Conservation (phyloP, 1,140 invertebrate genomes). For the Aphelenchoides besseyi region DNA sequence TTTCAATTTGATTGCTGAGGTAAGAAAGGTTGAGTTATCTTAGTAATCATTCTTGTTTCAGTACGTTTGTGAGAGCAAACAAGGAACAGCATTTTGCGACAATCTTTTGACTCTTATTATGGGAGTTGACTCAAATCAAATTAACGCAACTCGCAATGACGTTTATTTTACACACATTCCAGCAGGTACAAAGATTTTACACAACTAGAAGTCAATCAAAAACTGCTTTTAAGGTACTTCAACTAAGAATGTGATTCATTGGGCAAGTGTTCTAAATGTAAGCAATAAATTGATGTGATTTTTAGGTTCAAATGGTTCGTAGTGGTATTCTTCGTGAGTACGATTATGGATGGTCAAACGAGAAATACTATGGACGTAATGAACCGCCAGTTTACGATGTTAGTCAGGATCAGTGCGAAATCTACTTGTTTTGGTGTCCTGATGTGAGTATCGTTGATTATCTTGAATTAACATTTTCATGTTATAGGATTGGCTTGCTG, state of each 20-base stretch:
- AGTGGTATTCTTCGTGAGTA: slow-evolving; percentile 19
- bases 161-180: slow-evolving; percentile 26
- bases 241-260: slow-evolving; percentile 20
- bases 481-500: slow-evolving; percentile 28
- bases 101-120: slow-evolving; percentile 6
- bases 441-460: no score
- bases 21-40: no score
- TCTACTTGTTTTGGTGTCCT: slow-evolving; percentile 21
- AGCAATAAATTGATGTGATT: no score
- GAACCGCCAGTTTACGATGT: slow-evolving; percentile 21
- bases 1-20: not conserved
- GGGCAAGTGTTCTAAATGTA: no score
- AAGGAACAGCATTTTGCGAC: slow-evolving; percentile 19
- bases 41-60: no score
- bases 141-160: slow-evolving; percentile 2
- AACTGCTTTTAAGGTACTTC: not conserved
- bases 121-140: slow-evolving; percentile 19
- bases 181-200: slow-evolving; percentile 21
- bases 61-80: slow-evolving; percentile 7
- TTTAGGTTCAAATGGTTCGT: slow-evolving; percentile 22
- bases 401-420: slow-evolving; percentile 4
- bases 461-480: no score
- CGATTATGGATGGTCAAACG: slow-evolving; percentile 19
- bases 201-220: not conserved
- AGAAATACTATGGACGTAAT: slow-evolving; percentile 15